phyloP scores from a whole-genome alignment of 2,888 invertebrate species.

The Watsonalla cultraria region DNA sequence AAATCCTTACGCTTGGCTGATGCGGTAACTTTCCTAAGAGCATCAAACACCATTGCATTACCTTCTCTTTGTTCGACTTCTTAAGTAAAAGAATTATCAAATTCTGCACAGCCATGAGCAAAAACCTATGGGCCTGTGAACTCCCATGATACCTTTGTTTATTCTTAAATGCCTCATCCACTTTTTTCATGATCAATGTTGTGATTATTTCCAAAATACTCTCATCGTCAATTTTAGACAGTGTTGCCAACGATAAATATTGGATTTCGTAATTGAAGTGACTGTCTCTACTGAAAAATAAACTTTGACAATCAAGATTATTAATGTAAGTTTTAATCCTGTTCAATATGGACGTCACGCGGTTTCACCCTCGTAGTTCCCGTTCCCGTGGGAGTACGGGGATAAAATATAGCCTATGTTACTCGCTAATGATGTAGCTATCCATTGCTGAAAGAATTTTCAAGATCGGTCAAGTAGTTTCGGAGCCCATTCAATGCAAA shows the following conservation, averaged over 20 bases:
- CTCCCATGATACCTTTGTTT: slow-evolving; percentile 66
- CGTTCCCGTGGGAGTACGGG: too few species aligned
- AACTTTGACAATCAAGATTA: too few species aligned
- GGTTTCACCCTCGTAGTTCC: too few species aligned
- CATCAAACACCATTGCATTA: slow-evolving; percentile 48
- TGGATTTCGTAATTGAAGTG: slow-evolving; percentile 56
- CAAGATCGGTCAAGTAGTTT: too few species aligned
- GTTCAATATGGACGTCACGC: too few species aligned
- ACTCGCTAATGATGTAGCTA: too few species aligned
- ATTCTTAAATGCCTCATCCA: slow-evolving; percentile 47
- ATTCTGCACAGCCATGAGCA: slow-evolving; percentile 54
- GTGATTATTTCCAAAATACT: slow-evolving; percentile 36
- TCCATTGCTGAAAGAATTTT: too few species aligned
- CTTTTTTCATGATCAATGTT: slow-evolving; percentile 42
- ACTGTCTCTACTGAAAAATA: slow-evolving; percentile 34
- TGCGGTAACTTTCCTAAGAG: slow-evolving; percentile 59
- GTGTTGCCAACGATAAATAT: slow-evolving; percentile 33
- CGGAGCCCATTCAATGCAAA: too few species aligned
- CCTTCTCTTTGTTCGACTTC: slow-evolving; percentile 21
- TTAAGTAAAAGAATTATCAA: slow-evolving; percentile 42
- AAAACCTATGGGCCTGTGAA: slow-evolving; percentile 53
- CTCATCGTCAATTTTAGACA: slow-evolving; percentile 40
- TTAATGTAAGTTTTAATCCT: too few species aligned
- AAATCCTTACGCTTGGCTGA: slow-evolving; percentile 55
- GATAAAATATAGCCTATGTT: too few species aligned